Evolutionary conservation across 2,113 vertebrate genomes (phyloP), one percentile per base, ranked within the genome.

Genomic region (Aegypius monachus): DNA sequence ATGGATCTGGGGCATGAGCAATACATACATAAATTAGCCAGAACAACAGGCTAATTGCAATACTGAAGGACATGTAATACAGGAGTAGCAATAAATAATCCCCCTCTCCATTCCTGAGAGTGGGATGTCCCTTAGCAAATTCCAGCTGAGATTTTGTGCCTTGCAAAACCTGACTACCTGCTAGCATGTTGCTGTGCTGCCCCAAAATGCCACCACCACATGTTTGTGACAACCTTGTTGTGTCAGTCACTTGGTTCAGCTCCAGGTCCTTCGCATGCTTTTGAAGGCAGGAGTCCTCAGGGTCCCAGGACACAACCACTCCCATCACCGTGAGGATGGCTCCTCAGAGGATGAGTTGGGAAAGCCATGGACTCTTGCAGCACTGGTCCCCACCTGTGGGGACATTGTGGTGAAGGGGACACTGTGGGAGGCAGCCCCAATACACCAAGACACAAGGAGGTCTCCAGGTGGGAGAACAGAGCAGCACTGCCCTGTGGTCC

Each of bases 191-290:
- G 8, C 42, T 62, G 23, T 29, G 25, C 79, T 58, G 42, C 32
- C 34, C n/a, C 65, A 62, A 63, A 88, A 45, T 50, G 52, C 15
- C 62, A 71, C 56, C 47, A 31, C 16, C 1, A 0, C 0, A 0
- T 53, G 43, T 32, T n/a, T 53, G 59, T 81, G 70, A 82, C 67
- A 68, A 13, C 18, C 18, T 4, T 0, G 2, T 58, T 27, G 42
- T 53, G 47, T 19, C 90, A 45, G 53, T 29, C 67, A 27, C 23
- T 43, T 21, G 19, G 6, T 72, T 83, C 61, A 62, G 19, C 36
- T 58, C 42, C 86, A 82, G 34, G 14, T 88, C n/a, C 45, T 53
- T 58, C 56, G 58, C 0, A 0, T 48, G 20, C 7, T 56, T 48
- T 38, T 38, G n/a, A 65, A 52, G 26, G 14, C 9, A 20, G 25